Conservation (phyloP, 1,140 invertebrate species). For the Campoletis sonorensis region DNA sequence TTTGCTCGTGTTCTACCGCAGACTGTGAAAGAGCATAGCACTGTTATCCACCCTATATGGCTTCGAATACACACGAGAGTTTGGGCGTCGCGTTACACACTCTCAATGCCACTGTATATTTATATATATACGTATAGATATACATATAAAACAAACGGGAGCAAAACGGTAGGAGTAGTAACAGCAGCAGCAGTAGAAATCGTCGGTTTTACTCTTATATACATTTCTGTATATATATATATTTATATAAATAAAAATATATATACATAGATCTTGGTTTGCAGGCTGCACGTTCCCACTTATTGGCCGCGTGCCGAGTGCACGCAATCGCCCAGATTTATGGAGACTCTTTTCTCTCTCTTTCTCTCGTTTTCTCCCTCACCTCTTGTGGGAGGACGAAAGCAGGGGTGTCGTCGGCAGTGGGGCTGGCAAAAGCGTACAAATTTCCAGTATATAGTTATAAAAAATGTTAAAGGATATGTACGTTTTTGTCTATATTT, state of each 20-base stretch:
- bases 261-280: neutral
- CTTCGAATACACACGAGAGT: conserved; percentile 8
- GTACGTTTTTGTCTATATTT: neutral
- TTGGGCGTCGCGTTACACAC: conserved; percentile 13
- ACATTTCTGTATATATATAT: neutral
- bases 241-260: neutral
- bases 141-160: neutral
- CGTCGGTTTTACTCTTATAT: conserved; percentile 25
- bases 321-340: conserved; percentile 57
- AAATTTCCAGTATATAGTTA: neutral
- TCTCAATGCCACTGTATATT: neutral
- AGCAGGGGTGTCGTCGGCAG: neutral
- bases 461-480: neutral
- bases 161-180: conserved; percentile 19
- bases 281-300: conserved; percentile 52
- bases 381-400: neutral
- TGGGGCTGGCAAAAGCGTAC: neutral
- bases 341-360: conserved; percentile 42
- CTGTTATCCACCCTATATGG: neutral
- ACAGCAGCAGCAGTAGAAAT: conserved; percentile 34
- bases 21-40: neutral
- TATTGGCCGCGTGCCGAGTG: conserved; percentile 55
- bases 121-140: too few species aligned
- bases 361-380: too few species aligned
- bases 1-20: neutral